These are phyloP conservation scores for Unio pictorum DNA, from an alignment of 2,888 invertebrate species.

Conservation along the genomic window DNA sequence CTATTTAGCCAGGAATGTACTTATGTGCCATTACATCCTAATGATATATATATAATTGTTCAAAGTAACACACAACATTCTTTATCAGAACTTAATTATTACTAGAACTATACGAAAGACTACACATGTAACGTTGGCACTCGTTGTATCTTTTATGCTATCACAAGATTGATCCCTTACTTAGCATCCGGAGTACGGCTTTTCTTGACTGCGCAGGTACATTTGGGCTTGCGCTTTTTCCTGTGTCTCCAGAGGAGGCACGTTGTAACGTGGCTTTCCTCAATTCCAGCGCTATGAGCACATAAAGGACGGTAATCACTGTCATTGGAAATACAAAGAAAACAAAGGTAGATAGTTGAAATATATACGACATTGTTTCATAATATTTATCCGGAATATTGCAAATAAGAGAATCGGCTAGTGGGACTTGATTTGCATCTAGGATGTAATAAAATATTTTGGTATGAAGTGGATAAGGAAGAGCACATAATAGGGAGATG, in stretches of 20 bases:
- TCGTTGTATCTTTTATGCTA: not conserved
- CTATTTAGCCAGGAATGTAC: too few relatives aligned
- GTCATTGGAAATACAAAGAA: constrained; percentile 85
- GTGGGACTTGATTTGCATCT: constrained; percentile 27
- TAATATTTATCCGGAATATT: constrained; percentile 53
- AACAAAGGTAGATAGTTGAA: constrained; percentile 85
- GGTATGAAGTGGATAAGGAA: constrained; percentile 67
- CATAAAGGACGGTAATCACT: constrained; percentile 84
- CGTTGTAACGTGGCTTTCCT: constrained; percentile 44
- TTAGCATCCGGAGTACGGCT: constrained; percentile 61
- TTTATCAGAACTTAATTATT: not conserved
- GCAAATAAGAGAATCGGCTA: constrained; percentile 58
- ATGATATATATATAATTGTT: not conserved
- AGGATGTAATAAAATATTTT: constrained; percentile 52
- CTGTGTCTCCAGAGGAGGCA: constrained; percentile 31
- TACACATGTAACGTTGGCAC: not conserved
- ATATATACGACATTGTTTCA: constrained; percentile 71
- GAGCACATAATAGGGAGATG: constrained; percentile 82
- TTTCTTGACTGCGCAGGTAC: constrained; percentile 39
- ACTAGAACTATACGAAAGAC: not conserved
- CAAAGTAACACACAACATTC: not conserved
- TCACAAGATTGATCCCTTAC: constrained; percentile 35
- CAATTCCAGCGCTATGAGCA: constrained; percentile 61
- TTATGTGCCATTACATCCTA: too few relatives aligned
- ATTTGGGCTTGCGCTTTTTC: constrained; percentile 14